Evolutionary conservation across 2,797 vertebrate genomes (phyloP).

Genomic region (Furcifer pardalis): DNA sequence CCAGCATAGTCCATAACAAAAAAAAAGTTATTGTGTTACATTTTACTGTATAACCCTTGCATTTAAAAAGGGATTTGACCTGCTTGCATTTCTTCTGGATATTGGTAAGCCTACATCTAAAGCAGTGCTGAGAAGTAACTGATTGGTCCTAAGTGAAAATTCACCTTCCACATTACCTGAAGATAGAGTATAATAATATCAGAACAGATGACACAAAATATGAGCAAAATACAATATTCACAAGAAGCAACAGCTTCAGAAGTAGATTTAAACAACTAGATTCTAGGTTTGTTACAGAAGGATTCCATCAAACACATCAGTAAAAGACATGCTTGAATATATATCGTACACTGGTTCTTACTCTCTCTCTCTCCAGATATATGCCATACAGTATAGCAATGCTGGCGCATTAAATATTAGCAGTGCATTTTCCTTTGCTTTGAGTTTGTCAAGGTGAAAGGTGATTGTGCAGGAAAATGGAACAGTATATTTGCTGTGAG

Average conservation of each 20-base stretch:
- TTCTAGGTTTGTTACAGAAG: slow-evolving; percentile 60
- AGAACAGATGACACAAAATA: neutral
- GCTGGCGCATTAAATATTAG: slow-evolving; percentile 71
- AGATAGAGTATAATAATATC: neutral
- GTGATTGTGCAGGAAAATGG: slow-evolving; percentile 76
- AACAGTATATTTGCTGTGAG: slow-evolving; percentile 77
- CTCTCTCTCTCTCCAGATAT: neutral
- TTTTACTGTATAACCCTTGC: neutral
- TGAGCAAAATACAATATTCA: neutral
- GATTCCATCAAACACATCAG: slow-evolving; percentile 42
- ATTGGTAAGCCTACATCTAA: neutral
- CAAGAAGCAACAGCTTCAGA: slow-evolving; percentile 8
- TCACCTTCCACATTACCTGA: neutral
- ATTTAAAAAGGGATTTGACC: neutral
- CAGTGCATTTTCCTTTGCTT: slow-evolving; percentile 69
- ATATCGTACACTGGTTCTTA: slow-evolving; percentile 37
- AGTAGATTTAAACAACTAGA: slow-evolving; percentile 51
- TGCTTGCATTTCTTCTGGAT: neutral
- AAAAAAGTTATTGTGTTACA: neutral
- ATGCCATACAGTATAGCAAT: slow-evolving; percentile 51
- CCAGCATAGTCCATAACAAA: too few species aligned
- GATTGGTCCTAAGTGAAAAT: slow-evolving; percentile 26
- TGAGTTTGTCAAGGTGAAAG: slow-evolving; percentile 77
- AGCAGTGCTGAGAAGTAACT: slow-evolving; percentile 39
- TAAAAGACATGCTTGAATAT: slow-evolving; percentile 39